Conservation (phyloP, 1,140 invertebrate species). For the Drosophila setifemur region DNA sequence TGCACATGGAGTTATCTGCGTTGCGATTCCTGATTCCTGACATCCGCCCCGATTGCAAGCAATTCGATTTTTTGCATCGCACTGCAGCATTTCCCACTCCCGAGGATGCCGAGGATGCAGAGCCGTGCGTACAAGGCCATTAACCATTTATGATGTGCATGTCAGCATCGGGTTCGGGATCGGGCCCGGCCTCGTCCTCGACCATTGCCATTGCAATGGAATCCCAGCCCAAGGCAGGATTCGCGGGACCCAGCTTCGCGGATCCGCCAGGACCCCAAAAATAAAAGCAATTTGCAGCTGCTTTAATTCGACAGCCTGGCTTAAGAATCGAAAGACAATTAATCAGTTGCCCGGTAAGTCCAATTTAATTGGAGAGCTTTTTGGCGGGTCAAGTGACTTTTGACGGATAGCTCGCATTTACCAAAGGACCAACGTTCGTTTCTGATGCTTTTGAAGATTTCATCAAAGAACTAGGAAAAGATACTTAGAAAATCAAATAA, state of each 20-base stretch:
- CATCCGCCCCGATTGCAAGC: constrained; percentile 58
- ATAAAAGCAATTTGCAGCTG: not conserved
- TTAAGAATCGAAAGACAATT: constrained; percentile 42
- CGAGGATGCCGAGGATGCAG: constrained; percentile 1
- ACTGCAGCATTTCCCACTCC: constrained; percentile 13
- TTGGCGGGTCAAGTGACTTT: constrained; percentile 7
- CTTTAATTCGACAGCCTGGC: constrained; percentile 42
- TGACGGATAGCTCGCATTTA: not conserved
- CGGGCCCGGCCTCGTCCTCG: too few relatives aligned
- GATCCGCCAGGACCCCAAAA: constrained; percentile 1
- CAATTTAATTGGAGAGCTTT: constrained; percentile 30
- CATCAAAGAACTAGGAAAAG: too few relatives aligned
- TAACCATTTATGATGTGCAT: constrained; percentile 72
- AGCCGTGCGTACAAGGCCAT: constrained; percentile 42
- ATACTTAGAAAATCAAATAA: not conserved
- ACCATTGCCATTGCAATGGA: constrained; percentile 24
- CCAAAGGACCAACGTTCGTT: not conserved
- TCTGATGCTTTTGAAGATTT: too few relatives aligned
- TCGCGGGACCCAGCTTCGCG: constrained; percentile 6
- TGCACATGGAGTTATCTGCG: constrained; percentile 55
- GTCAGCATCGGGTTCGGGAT: constrained; percentile 44
- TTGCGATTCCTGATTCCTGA: constrained; percentile 39
- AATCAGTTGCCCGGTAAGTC: constrained; percentile 43
- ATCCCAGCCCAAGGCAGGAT: not conserved
- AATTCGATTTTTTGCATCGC: constrained; percentile 36